These are phyloP conservation scores for Megalurothrips usitatus DNA, from an alignment of 2,888 invertebrate genomes.

Conservation along the genomic window DNA sequence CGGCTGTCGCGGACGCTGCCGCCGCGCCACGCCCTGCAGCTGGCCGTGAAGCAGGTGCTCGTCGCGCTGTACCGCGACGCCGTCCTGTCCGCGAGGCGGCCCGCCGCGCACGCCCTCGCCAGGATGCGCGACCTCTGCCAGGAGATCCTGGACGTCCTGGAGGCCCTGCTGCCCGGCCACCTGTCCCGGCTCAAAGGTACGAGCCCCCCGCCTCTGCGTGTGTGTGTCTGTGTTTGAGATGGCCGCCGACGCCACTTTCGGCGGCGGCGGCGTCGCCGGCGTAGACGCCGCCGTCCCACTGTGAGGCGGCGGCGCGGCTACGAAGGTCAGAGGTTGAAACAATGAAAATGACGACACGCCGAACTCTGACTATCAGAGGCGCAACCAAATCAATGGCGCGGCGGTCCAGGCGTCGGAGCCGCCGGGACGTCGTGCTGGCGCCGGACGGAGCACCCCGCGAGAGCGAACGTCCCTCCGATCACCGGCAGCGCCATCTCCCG, in stretches of 20 bases:
- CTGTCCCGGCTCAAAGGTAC: neutral
- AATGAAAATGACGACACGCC: neutral
- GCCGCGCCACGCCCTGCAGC: constrained; percentile 3
- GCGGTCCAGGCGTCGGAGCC: too few species aligned
- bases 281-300: neutral
- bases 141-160: constrained; percentile 15
- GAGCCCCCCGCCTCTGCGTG: too few species aligned
- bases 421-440: too few species aligned
- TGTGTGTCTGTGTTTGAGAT: too few species aligned
- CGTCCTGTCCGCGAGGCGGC: neutral
- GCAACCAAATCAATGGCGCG: too few species aligned
- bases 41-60: constrained; percentile 5
- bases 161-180: neutral
- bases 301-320: too few species aligned
- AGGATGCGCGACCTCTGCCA: neutral
- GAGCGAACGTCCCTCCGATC: too few species aligned
- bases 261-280: neutral
- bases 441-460: too few species aligned
- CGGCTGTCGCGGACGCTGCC: constrained; percentile 2
- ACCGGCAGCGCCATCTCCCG: too few species aligned
- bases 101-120: neutral
- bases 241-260: neutral
- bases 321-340: too few species aligned
- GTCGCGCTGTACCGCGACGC: constrained; percentile 9
- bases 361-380: too few species aligned